Evolutionary conservation across 2,113 vertebrate species (phyloP).

Genomic region (Cygnus buccinator): DNA sequence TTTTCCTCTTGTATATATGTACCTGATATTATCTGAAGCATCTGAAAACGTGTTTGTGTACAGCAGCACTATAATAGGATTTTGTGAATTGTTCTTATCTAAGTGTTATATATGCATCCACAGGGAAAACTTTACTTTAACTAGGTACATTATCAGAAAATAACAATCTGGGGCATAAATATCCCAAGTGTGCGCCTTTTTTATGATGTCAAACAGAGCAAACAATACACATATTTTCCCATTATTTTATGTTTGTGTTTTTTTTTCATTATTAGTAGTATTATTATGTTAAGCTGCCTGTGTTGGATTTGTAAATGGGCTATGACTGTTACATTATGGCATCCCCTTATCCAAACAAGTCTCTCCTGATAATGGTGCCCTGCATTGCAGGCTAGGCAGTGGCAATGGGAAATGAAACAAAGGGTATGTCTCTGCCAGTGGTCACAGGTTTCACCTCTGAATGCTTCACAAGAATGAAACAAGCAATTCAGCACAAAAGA

Average conservation of each 20-base stretch:
- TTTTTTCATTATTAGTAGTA: conserved; percentile 45
- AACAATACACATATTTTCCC: conserved; percentile 59
- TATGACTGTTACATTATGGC: conserved; percentile 12
- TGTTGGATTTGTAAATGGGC: conserved; percentile 59
- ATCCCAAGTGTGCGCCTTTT: conserved; percentile 56
- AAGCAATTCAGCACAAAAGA: not conserved
- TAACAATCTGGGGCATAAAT: conserved; percentile 48
- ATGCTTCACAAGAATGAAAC: not conserved
- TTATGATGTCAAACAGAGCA: conserved; percentile 62
- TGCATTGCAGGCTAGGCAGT: not conserved
- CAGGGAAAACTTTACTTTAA: conserved; percentile 72
- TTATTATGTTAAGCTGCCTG: conserved; percentile 28
- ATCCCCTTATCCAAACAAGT: conserved; percentile 16
- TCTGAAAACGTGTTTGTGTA: conserved; percentile 41
- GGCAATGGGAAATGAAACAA: not conserved
- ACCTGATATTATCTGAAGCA: conserved; percentile 65
- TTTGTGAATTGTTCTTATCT: conserved; percentile 68
- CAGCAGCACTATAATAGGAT: conserved; percentile 43
- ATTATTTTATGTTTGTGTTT: conserved; percentile 63
- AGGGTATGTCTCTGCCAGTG: not conserved
- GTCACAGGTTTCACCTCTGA: not conserved
- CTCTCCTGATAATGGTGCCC: not conserved
- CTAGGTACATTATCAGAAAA: conserved; percentile 67
- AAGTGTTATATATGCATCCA: conserved; percentile 55
- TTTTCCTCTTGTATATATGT: conserved; percentile 55